Evolutionary conservation across 2,113 vertebrate genomes (phyloP).

Genomic region (Plectropomus leopardus): DNA sequence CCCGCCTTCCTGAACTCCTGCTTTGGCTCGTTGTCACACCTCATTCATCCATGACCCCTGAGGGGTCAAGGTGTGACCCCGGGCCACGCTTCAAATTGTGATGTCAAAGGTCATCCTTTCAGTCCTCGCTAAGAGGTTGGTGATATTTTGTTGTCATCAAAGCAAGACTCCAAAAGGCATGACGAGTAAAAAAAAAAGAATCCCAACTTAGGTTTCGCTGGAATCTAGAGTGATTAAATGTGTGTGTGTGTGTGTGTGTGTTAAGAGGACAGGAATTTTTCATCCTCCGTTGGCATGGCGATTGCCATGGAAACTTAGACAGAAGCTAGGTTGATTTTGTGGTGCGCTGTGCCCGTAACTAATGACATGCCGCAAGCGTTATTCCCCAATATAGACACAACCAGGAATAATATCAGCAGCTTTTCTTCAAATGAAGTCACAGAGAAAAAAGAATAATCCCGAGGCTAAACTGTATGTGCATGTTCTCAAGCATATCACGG

Average conservation of each 20-base stretch:
- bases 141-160: constrained; percentile 56
- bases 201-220: not conserved
- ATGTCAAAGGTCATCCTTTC: constrained; percentile 63
- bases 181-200: constrained; percentile 20
- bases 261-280: not conserved
- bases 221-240: constrained; percentile 31
- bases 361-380: constrained; percentile 51
- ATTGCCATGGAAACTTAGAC: constrained; percentile 55
- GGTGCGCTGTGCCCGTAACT: constrained; percentile 54
- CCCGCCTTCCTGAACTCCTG: constrained; percentile 50
- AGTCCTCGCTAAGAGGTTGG: constrained; percentile 10
- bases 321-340: constrained; percentile 38
- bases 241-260: constrained; percentile 4
- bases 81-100: constrained; percentile 25
- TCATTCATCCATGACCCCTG: constrained; percentile 62
- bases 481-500: constrained; percentile 27
- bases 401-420: constrained; percentile 58
- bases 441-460: constrained; percentile 16
- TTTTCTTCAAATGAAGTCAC: constrained; percentile 52
- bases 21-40: constrained; percentile 60
- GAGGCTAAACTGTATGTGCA: constrained; percentile 16
- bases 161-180: constrained; percentile 9
- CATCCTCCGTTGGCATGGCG: constrained; percentile 21
- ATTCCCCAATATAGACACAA: constrained; percentile 63
- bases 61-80: constrained; percentile 50